Evolutionary conservation across 2,113 vertebrate species (phyloP), one percentile per base, ranked within the genome.

Genomic region (Podocnemis expansa): DNA sequence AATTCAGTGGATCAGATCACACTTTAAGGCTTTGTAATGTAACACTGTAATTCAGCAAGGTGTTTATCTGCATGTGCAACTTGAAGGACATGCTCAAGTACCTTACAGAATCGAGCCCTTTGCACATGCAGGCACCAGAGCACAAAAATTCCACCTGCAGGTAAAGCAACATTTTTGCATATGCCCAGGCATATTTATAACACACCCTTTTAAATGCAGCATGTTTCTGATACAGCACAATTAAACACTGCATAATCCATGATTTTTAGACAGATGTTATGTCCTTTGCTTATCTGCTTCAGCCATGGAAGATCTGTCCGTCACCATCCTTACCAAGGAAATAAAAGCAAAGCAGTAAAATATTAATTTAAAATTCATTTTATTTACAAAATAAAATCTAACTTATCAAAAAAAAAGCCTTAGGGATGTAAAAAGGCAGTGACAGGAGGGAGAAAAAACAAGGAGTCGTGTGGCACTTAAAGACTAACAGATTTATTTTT

Each of bases 61-160:
- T 63, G 25, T 27, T 70, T 47, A 79, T 34, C 1, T 22, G 24
- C 27, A 2, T 45, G 54, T 67, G 51, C 7, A 41, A 14, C 78
- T 24, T 51, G 43, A 14, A 47, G 34, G 6, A 1, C n/a, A 58
- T 43, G 5, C 14, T 19, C 41, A 38, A 8, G 1, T n/a, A 7
- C 51, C 34, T 0, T 4, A 4, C 47, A 41, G 73, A 83, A 43
- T 31, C 75, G 7, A 0, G 1, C 87, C 41, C 22, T 45, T 29
- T 10, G 47, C 10, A 10, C 47, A 12, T 4, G 0, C 3, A 22
- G 38, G 1, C 3, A 1, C 27, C n/a, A n/a, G n/a, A n/a, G 27
- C 25, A 5, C 17, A 67, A 29, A 56, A 49, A 51, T 55, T 55
- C 0, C 25, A 11, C 60, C 63, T 87, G 25, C 85, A 29, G 22